Base-by-base conservation (phyloP, 2,113 vertebrate genomes). In the Globicephala melas region DNA sequence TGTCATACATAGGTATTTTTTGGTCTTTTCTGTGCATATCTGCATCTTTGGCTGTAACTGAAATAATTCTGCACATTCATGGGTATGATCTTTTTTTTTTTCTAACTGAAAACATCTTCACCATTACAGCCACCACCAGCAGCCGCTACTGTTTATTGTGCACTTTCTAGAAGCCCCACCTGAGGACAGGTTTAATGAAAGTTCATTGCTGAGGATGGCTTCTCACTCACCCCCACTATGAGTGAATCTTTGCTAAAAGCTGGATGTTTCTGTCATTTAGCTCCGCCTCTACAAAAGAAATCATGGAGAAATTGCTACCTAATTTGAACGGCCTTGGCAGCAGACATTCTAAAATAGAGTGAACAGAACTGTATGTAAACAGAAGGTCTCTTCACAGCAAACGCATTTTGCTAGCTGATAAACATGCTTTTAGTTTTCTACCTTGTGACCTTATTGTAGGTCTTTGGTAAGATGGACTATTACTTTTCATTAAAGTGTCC, bases 281-380 rank as follows among this genome's bases (percentile, higher is more conserved):
- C 50, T 79, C 58, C 33, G 50, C 21, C 41, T 79, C 63, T 92
- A 28, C 17, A 21, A 17, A 73, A 65, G n/a, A 76, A 36, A 58
- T 91, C 68, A 77, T 77, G 10, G 60, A 71, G 84, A 44, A 81
- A 82, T 63, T 20, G 31, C 55, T 63, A 63, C 83, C 15, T n/a
- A 38, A 47, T 63, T 38, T 50, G 55, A 68, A 12, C 36, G 3
- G 13, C 12, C 13, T 67, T 67, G 79, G 41, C 58, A 68, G 62
- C 28, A 87, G 41, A 73, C n/a, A 26, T 81, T 94, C 96, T 60
- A 38, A 89, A 97, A 60, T 31, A 65, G 73, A 9, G 31, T 41
- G 2, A 53, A 53, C 38, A 70, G 33, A 68, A 60, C 12, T 47
- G 21, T 1, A 23, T 26, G 8, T 60, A 20, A 90, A 68, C 44